Evolutionary conservation across 2,113 vertebrate genomes (phyloP).

Genomic region (Phalacrocorax pelagicus): DNA sequence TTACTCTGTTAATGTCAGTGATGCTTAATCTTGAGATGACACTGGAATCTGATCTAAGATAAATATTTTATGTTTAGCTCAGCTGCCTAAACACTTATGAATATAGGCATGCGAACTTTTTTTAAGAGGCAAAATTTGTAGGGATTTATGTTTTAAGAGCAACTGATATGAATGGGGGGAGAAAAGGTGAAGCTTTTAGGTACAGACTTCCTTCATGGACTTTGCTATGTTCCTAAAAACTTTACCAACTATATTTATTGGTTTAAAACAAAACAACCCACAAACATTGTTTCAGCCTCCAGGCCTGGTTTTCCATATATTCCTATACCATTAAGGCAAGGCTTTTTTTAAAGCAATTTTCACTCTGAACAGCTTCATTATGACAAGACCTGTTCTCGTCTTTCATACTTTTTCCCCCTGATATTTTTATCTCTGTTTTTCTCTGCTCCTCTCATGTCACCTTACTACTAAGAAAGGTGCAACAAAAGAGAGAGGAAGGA

Average conservation of each 20-base stretch:
- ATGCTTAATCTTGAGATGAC: background rate
- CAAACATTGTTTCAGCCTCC: background rate
- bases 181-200: background rate
- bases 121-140: background rate
- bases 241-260: background rate
- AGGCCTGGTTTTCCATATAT: background rate
- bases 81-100: background rate
- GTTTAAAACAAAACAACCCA: background rate
- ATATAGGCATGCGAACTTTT: background rate
- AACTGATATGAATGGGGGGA: background rate
- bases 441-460: background rate
- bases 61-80: background rate
- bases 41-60: background rate
- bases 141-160: background rate
- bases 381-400: background rate
- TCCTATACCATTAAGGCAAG: background rate
- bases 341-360: background rate
- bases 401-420: accelerated
- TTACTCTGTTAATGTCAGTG: background rate
- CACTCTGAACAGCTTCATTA: background rate
- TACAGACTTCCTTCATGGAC: background rate
- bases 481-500: background rate
- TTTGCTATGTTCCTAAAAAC: background rate
- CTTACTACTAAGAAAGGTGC: background rate
- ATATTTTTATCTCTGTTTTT: background rate